Base-by-base conservation (phyloP, 2,888 invertebrate genomes). In the Beris morrisii region DNA sequence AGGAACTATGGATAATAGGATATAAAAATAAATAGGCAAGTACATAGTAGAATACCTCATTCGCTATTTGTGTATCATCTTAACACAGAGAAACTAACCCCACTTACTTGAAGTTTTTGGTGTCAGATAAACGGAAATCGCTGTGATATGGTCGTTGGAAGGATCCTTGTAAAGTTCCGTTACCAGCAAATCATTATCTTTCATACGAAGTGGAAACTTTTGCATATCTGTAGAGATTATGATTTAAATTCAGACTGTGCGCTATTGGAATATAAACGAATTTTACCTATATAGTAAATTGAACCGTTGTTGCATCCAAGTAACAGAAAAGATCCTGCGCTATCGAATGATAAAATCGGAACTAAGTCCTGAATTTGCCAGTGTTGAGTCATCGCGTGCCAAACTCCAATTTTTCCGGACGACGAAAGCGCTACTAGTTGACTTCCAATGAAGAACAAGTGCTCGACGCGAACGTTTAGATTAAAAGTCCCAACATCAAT, bases 311-410 rank as follows among this genome's bases (percentile, higher is more conserved):
- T 93, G 73, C 97, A 97, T 1, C 98, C 98, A 0, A 99, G 85
- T 44, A 98, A 82, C 5, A 99, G 83, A 78, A 98, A 97, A 0
- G 95, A 96, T 0, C 97, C 97, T 28, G 97, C 97, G 0, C 96
- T 97, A 79, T 98, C 98, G 77, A 95, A 95, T 0, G 97, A 96
- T 7, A 95, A 89, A 66, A 98, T 94, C 2, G 96, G 93, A 15
- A 95, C 92, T 12, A 97, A 92, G 80, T 97, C 97, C 78, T 97
- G 96, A 50, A 95, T 91, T 83, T 97, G 97, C 96, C 97, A 98
- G 81, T 97, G 96, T 75, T 97, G 96, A 0, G 97, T 96, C 90
- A 97, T 97, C 0, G 97, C 94, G 81, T 98, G 97, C 97, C 97
- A 98, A n/a, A 98, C 97, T 1, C 98, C 97, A 28, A 98, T 93